phyloP scores from a whole-genome alignment of 2,888 invertebrate species.

The Eupithecia inturbata region DNA sequence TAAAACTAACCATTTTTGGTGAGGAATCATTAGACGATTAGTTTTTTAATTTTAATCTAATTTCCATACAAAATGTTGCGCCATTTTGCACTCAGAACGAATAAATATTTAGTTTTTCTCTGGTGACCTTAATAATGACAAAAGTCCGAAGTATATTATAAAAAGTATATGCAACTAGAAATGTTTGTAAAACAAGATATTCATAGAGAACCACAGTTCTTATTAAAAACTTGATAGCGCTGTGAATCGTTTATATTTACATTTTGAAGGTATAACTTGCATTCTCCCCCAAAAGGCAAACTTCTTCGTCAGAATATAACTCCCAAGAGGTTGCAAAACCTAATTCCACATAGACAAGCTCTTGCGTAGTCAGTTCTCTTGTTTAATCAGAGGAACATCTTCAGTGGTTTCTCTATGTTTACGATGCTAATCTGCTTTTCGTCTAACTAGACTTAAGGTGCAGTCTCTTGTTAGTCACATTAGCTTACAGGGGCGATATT shows the following conservation, averaged over 20 bases:
- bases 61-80: too few species aligned
- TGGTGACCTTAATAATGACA: background rate
- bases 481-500: background rate
- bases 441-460: background rate
- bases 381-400: slow-evolving; percentile 34
- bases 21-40: background rate
- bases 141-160: background rate
- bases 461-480: background rate
- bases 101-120: background rate
- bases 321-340: slow-evolving; percentile 21
- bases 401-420: slow-evolving; percentile 29
- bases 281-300: background rate
- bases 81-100: too few species aligned
- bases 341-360: slow-evolving; percentile 27
- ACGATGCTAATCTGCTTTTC: slow-evolving; percentile 21
- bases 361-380: slow-evolving; percentile 10
- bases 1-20: background rate
- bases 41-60: too few species aligned
- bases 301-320: slow-evolving; percentile 16
- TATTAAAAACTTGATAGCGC: background rate
- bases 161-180: background rate
- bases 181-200: background rate
- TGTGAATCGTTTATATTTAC: slow-evolving; percentile 1
- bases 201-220: background rate
- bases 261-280: background rate